Evolutionary conservation across 1,140 invertebrate species (phyloP).

Genomic region (Eueides isabella): DNA sequence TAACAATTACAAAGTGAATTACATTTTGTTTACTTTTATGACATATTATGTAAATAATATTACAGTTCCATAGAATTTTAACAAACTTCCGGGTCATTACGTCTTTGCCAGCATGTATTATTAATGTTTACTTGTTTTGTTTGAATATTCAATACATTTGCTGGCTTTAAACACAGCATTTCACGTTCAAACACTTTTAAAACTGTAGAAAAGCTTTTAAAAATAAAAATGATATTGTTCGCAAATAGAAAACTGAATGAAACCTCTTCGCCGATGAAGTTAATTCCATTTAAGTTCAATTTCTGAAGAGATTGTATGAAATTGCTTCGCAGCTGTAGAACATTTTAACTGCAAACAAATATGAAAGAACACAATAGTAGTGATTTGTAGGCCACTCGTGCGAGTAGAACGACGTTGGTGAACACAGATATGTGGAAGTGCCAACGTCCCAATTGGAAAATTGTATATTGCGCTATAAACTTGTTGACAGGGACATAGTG

Average conservation of each 20-base stretch:
- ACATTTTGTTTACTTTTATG: neutral
- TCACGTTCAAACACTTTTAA: neutral
- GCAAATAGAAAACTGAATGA: conserved; percentile 25
- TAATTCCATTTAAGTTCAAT: conserved; percentile 38
- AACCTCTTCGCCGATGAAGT: conserved; percentile 21
- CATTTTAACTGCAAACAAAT: conserved; percentile 41
- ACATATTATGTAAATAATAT: neutral
- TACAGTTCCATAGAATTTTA: neutral
- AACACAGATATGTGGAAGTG: conserved; percentile 44
- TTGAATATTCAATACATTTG: neutral
- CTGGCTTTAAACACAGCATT: neutral
- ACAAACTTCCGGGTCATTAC: neutral
- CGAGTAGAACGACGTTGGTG: conserved; percentile 25
- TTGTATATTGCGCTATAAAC: conserved; percentile 63
- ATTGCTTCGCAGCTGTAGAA: conserved; percentile 35
- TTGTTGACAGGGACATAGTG: conserved; percentile 49
- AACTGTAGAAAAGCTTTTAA: neutral
- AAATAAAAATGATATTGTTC: neutral
- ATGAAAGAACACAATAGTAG: conserved; percentile 39
- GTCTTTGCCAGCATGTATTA: neutral
- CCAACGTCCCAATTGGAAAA: conserved; percentile 62
- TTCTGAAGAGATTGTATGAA: conserved; percentile 35
- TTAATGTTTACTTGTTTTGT: neutral
- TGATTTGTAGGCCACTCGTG: conserved; percentile 39
- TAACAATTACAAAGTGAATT: neutral